These are phyloP conservation scores for Phymorhynchus buccinoides DNA, from an alignment of 1,140 invertebrate genomes.

Conservation along the genomic window DNA sequence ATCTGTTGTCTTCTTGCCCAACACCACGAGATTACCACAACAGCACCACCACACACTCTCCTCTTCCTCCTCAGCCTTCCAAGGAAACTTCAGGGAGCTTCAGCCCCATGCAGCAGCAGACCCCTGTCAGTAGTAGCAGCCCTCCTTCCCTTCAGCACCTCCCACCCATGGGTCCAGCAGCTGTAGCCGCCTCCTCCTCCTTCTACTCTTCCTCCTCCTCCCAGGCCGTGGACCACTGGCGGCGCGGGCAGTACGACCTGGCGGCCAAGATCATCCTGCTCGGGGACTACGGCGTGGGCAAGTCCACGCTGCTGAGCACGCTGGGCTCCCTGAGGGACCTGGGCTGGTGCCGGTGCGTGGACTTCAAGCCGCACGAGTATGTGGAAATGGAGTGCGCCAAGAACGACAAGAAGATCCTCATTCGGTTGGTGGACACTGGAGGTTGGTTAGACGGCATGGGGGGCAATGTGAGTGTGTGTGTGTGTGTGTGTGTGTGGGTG, in stretches of 20 bases:
- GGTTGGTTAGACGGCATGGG: too few relatives aligned
- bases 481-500: constrained; percentile 26
- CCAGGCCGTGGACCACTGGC: neutral
- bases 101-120: neutral
- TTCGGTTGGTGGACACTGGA: constrained; percentile 39
- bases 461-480: constrained; percentile 18
- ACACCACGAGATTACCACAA: neutral
- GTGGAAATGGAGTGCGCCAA: constrained; percentile 28
- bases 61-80: too few relatives aligned
- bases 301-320: constrained; percentile 47
- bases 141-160: neutral
- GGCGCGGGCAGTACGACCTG: constrained; percentile 28
- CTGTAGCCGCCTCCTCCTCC: neutral
- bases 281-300: constrained; percentile 56
- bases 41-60: neutral
- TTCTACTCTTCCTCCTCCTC: neutral
- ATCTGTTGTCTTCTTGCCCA: too few relatives aligned
- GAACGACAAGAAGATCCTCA: constrained; percentile 31
- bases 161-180: neutral
- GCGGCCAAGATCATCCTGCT: constrained; percentile 50
- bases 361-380: constrained; percentile 26
- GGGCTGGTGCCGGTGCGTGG: constrained; percentile 16
- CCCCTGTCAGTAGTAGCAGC: neutral
- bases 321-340: constrained; percentile 2
- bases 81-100: too few relatives aligned